Base-by-base conservation (phyloP, 2,113 vertebrate genomes). In the Takifugu flavidus region DNA sequence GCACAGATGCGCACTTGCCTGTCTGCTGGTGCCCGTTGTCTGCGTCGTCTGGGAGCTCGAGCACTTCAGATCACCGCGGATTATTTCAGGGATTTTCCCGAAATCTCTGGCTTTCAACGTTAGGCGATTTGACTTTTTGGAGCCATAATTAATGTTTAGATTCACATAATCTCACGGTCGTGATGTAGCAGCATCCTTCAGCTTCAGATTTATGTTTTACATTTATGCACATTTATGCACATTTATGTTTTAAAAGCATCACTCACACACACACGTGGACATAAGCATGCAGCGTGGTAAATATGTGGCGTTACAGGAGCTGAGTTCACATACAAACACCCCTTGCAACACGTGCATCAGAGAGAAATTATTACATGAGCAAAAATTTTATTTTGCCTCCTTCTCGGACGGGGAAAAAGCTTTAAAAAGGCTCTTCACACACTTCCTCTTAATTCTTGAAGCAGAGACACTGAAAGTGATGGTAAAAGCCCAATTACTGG, bases 51-150 rank as follows among this genome's bases (percentile, higher is more conserved):
- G 70, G 67, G 49, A 52, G 58, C 47, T 70, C 57, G 71, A 80
- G 64, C 56, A 76, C 60, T 65, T 70, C 68, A 68, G 60, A 82
- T 84, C 78, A 82, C 63, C 61, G 43, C 78, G 78, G 80, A 88
- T 83, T 89, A 82, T 52, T 65, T 55, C 5, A 5, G 69, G 56
- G 76, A 86, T 86, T 83, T 80, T 80, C 61, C 70, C 63, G 49
- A 84, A 84, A 85, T 75, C 78, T 83, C 70, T 72, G 70, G 74
- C 74, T 86, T 86, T 85, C 68, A 79, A 78, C 67, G 5, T 83
- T 70, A 79, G 58, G 73, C 25, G 69, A 83, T 84, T 84, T 80
- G 62, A 76, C 61, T 73, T 79, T 80, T 80, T 58, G 54, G 71
- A 78, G 72, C 70, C 62, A 74, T 85, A 85, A 87, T 86, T 83